phyloP scores from a whole-genome alignment of 1,140 invertebrate species.

The Drusus annulatus region DNA sequence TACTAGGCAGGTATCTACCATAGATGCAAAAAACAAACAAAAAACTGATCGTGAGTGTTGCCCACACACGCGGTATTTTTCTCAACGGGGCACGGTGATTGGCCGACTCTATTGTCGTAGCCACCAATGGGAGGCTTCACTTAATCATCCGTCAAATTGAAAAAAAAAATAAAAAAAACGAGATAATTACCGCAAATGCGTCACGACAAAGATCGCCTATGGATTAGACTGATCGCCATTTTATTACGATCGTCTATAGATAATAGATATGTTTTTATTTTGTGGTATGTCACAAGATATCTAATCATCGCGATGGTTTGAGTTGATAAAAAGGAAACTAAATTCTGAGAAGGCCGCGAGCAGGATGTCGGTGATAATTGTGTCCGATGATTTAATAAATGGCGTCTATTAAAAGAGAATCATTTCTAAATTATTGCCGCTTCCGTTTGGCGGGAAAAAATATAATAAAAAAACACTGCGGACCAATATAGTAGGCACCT shows the following conservation, averaged over 20 bases:
- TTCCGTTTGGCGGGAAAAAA: too few relatives aligned
- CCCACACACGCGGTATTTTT: slow-evolving; percentile 24
- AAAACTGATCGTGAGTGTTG: neutral
- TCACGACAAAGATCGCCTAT: slow-evolving; percentile 13
- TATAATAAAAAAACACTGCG: too few relatives aligned
- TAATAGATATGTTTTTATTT: slow-evolving; percentile 3
- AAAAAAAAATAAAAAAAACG: slow-evolving; percentile 6
- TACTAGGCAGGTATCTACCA: neutral
- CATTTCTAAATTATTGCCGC: too few relatives aligned
- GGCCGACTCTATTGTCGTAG: neutral
- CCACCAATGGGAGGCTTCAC: neutral
- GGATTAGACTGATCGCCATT: slow-evolving; percentile 12
- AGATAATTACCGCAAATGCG: slow-evolving; percentile 11
- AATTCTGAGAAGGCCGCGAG: too few relatives aligned
- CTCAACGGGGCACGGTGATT: neutral
- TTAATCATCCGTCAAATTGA: slow-evolving; percentile 15
- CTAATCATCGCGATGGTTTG: neutral
- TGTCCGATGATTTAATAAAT: too few relatives aligned
- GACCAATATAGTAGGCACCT: too few relatives aligned
- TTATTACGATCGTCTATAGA: neutral
- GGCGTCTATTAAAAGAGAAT: too few relatives aligned
- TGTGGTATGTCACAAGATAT: neutral
- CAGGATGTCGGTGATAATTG: too few relatives aligned
- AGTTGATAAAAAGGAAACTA: neutral
- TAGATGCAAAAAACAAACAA: neutral